Percentiles rank a stretch among this genome's conserved stretches.
Evolutionary conservation across 2,888 invertebrate genomes (phyloP).

Genomic region (Bruchidius siliquastri): DNA sequence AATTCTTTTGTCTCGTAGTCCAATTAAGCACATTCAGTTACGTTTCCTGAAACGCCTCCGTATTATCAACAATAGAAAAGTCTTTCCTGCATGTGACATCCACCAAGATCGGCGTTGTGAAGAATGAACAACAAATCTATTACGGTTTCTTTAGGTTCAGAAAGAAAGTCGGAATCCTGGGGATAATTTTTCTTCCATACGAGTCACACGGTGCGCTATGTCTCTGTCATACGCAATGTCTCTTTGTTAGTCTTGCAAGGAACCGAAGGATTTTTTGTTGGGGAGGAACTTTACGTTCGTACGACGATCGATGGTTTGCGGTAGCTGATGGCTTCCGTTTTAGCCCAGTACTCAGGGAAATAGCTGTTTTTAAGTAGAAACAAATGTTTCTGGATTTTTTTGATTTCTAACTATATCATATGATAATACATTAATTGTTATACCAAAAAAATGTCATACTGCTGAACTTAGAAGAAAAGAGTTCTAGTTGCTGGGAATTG

Average conservation of each 20-base stretch:
- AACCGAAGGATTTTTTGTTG: background rate
- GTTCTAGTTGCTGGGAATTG: no score
- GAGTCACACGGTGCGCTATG: constrained; percentile 30
- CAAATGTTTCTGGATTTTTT: no score
- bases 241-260: background rate
- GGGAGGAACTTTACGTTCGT: background rate
- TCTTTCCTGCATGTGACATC: background rate
- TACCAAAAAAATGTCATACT: no score
- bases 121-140: background rate
- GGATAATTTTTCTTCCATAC: constrained; percentile 31
- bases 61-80: background rate
- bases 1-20: background rate
- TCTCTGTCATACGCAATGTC: constrained; percentile 33
- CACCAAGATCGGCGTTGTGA: background rate
- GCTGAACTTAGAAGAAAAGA: no score
- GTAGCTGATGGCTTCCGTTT: background rate
- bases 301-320: background rate
- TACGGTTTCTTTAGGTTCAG: background rate
- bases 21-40: background rate
- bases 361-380: no score
- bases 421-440: no score
- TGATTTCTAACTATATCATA: no score
- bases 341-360: background rate
- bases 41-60: background rate
- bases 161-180: constrained; percentile 8